A percentile compares a stretch with the other conserved stretches of the same genome.
phyloP scores from a whole-genome alignment of 2,797 vertebrate species.

The Lithobates pipiens region DNA sequence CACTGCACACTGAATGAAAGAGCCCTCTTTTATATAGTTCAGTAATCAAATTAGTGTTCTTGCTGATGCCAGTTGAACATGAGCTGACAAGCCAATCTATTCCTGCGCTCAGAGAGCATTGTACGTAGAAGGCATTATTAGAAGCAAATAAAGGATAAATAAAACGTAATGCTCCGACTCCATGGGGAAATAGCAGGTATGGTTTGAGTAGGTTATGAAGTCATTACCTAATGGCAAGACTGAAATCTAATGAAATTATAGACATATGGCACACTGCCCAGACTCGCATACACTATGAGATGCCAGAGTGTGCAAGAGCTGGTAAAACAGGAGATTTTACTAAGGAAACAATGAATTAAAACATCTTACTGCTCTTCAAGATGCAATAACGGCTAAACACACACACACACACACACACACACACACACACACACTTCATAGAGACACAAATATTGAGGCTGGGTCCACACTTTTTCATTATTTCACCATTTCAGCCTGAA shows the following conservation, averaged over 20 bases:
- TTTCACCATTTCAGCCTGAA: too few relatives aligned
- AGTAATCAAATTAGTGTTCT: slow-evolving; percentile 32
- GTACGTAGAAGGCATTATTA: slow-evolving; percentile 6
- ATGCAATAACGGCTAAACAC: too few relatives aligned
- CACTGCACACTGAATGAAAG: background rate
- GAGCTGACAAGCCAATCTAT: slow-evolving; percentile 25
- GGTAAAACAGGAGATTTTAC: background rate
- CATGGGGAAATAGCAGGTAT: slow-evolving; percentile 20
- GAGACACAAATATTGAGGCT: too few relatives aligned
- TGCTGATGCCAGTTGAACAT: slow-evolving; percentile 35
- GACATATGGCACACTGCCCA: slow-evolving; percentile 21
- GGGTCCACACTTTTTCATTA: too few relatives aligned
- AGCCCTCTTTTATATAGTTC: background rate
- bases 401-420: too few relatives aligned
- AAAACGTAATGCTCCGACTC: slow-evolving; percentile 28
- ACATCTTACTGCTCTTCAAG: too few relatives aligned
- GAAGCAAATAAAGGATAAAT: slow-evolving; percentile 25
- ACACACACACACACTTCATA: too few relatives aligned
- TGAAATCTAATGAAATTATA: background rate
- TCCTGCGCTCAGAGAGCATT: background rate
- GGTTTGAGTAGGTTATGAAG: slow-evolving; percentile 2
- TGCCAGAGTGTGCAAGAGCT: background rate
- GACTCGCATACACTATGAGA: background rate
- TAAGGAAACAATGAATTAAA: too few relatives aligned
- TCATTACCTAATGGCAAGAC: slow-evolving; percentile 6